Base-by-base conservation (phyloP, 1,140 invertebrate species). In the Piezodorus guildinii region DNA sequence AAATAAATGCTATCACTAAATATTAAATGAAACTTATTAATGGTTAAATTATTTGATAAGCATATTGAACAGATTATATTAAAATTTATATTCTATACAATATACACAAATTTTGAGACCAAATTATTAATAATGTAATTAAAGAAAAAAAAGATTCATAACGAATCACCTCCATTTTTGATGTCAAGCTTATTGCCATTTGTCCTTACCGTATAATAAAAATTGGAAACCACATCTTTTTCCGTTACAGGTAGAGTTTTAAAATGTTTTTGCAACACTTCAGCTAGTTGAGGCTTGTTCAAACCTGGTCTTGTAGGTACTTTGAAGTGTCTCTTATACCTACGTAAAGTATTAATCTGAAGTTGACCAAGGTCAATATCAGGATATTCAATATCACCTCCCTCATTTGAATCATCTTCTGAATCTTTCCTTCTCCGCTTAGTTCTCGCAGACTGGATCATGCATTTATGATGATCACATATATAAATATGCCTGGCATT, bases 131-230 rank as follows among this genome's bases (percentile, higher is more conserved):
- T 49, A 30, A 30, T 30, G 27, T 19, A 19, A 5, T 49, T 49
- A 2, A 3, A n/a, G n/a, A 49, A 21, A n/a, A 17, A 49, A 49
- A 10, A 39, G 34, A 49, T 49, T 21, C 23, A 56, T 14, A 56
- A 56, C 5, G 61, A 49, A n/a, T 62, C 61, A 5, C 30, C 30
- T 30, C 87, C 87, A 78, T 89, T 91, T 72, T 90, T 91, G 74
- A 91, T 89, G 76, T 94, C 91, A 68, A 94, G 76, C 75, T 94
- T 94, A 73, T 93, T 94, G 59, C 87, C 86, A 77, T 94, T 93
- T 63, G 88, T 91, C 79, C 96, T 97, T 0, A 96, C 90, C 75
- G 90, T 95, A 72, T 96, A 96, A 69, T 97, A 92, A 73, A 97
- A 98, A 72, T 88, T 94, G n/a, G 93, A 93, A 16, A 96, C 77